Percentiles rank a stretch among this genome's conserved stretches.
Evolutionary conservation across 2,888 invertebrate genomes (phyloP).

Genomic region (Argyresthia albistria): DNA sequence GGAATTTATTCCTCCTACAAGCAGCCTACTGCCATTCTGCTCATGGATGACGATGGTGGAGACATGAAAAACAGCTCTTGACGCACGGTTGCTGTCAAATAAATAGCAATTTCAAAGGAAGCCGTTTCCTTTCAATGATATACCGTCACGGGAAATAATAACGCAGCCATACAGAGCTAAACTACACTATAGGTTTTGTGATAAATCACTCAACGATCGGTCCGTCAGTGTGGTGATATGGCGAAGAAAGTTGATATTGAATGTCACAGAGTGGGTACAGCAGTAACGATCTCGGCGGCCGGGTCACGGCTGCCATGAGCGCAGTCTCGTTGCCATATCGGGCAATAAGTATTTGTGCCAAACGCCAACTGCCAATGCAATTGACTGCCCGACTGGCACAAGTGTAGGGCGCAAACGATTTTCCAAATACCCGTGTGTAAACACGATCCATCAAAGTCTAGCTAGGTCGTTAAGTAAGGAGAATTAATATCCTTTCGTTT

Average conservation of each 20-base stretch:
- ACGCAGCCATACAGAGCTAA: too few species aligned
- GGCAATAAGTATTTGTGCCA: conserved; percentile 59
- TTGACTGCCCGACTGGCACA: conserved; percentile 9
- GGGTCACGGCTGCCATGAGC: conserved; percentile 41
- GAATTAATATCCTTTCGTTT: too few species aligned
- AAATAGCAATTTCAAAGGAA: too few species aligned
- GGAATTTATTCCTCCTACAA: conserved; percentile 11
- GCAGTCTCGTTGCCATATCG: conserved; percentile 51
- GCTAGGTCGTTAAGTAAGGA: too few species aligned
- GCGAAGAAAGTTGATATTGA: conserved; percentile 31
- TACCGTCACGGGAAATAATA: not conserved
- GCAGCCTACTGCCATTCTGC: too few species aligned
- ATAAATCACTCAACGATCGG: not conserved
- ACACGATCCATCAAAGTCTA: too few species aligned
- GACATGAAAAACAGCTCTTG: too few species aligned
- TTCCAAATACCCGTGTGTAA: too few species aligned
- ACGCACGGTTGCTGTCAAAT: too few species aligned
- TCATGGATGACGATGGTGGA: too few species aligned
- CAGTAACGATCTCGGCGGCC: conserved; percentile 37
- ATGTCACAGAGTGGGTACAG: conserved; percentile 26
- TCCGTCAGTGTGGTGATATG: not conserved
- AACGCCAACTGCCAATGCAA: conserved; percentile 44
- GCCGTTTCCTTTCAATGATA: not conserved
- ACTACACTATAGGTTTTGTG: not conserved
- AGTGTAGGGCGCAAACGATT: conserved; percentile 4